Percentiles rank a stretch among this genome's conserved stretches.
Evolutionary conservation across 2,113 vertebrate species (phyloP).

Genomic region (Piaya cayana): DNA sequence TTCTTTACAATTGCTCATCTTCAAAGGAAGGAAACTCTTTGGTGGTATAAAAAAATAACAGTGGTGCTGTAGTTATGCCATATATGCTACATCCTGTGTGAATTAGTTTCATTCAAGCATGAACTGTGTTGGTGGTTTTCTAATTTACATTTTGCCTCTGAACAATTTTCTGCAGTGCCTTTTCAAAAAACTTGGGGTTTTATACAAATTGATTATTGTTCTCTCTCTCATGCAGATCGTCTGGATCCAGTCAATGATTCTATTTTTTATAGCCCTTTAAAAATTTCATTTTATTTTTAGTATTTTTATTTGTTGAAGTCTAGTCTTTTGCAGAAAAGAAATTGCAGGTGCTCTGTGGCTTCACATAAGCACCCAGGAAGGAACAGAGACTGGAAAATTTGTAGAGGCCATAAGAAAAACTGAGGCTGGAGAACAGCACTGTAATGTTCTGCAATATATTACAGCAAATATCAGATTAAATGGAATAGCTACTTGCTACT

Average conservation of each 20-base stretch:
- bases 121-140: constrained; percentile 28
- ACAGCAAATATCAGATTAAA: background rate
- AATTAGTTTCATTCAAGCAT: constrained; percentile 52
- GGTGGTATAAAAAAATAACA: background rate
- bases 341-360: background rate
- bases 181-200: constrained; percentile 34
- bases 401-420: background rate
- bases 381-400: constrained; percentile 11
- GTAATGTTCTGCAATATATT: background rate
- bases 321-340: constrained; percentile 11
- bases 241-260: background rate
- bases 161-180: constrained; percentile 16
- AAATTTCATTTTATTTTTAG: constrained; percentile 44
- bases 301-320: background rate
- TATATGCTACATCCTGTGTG: background rate
- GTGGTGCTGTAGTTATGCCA: background rate
- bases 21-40: constrained; percentile 69
- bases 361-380: constrained; percentile 15
- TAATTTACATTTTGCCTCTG: constrained; percentile 12
- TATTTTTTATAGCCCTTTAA: constrained; percentile 16
- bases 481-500: background rate
- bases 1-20: constrained; percentile 26
- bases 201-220: constrained; percentile 30
- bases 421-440: background rate
- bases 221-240: constrained; percentile 52